These are phyloP conservation scores for Hartigia nigra DNA, from an alignment of 2,888 invertebrate species.

Conservation along the genomic window DNA sequence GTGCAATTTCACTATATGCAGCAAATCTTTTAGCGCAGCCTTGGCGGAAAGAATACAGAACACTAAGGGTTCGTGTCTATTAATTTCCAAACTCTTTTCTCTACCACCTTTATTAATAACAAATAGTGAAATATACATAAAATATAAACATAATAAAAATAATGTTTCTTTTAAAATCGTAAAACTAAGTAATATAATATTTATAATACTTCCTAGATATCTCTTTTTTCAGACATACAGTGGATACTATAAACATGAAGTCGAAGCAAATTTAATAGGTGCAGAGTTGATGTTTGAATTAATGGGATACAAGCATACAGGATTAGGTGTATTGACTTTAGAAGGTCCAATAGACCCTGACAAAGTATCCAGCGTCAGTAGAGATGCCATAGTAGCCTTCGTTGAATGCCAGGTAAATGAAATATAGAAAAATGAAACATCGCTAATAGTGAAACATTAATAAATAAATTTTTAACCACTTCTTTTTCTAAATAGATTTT, in stretches of 20 bases:
- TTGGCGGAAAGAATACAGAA: conserved; percentile 88
- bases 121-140: conserved; percentile 4
- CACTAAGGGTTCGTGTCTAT: conserved; percentile 75
- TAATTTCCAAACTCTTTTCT: background rate
- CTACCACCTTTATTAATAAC: conserved; percentile 6
- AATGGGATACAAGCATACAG: conserved; percentile 82
- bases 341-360: conserved; percentile 86
- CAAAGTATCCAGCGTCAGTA: conserved; percentile 80
- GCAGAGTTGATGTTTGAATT: conserved; percentile 82
- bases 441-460: background rate
- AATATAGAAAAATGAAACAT: background rate
- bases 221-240: conserved; percentile 76
- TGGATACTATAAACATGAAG: conserved; percentile 89
- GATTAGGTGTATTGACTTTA: conserved; percentile 71
- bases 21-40: conserved; percentile 87
- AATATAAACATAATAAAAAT: background rate
- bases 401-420: conserved; percentile 83
- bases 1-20: conserved; percentile 86
- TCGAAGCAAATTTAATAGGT: conserved; percentile 82
- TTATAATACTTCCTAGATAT: conserved; percentile 9
- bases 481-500: conserved; percentile 71
- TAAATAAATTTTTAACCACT: background rate
- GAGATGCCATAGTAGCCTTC: conserved; percentile 87
- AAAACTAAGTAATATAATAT: background rate
- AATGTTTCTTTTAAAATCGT: background rate